Evolutionary conservation across 2,888 invertebrate species (phyloP).

Genomic region (Tiliacea citrago): DNA sequence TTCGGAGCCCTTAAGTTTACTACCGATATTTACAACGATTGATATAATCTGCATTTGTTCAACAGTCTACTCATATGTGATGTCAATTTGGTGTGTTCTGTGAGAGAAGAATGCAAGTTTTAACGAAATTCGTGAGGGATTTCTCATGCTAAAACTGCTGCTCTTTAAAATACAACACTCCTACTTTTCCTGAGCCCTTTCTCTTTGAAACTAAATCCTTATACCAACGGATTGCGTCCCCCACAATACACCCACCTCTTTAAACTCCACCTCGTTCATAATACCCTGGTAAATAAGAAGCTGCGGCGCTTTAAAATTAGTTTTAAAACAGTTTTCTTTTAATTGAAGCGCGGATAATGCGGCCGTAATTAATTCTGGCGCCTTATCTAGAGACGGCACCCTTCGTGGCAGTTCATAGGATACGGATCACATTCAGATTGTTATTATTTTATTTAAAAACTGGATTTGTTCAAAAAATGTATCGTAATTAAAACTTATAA

Average conservation of each 20-base stretch:
- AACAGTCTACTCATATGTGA: neutral
- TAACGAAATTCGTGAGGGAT: neutral
- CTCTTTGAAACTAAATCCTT: conserved; percentile 18
- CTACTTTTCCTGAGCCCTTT: neutral
- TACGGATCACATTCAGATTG: neutral
- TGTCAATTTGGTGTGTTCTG: neutral
- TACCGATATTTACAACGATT: neutral
- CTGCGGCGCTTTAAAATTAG: conserved; percentile 40
- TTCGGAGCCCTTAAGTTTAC: no score
- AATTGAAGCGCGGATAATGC: conserved; percentile 53
- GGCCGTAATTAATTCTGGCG: conserved; percentile 46
- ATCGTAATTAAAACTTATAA: neutral
- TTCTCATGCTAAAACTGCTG: neutral
- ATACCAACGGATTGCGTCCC: neutral
- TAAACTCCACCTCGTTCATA: conserved; percentile 29
- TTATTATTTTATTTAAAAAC: neutral
- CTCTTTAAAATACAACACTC: neutral
- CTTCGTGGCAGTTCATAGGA: neutral
- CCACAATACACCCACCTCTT: conserved; percentile 15
- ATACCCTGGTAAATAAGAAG: conserved; percentile 35
- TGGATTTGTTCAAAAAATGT: neutral
- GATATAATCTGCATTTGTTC: neutral
- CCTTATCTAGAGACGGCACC: conserved; percentile 39
- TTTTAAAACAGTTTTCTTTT: conserved; percentile 47
- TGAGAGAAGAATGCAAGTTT: neutral